A percentile compares a stretch with the other conserved stretches of the same genome.
Evolutionary conservation across 2,113 vertebrate species (phyloP).

Genomic region (Upupa epops): DNA sequence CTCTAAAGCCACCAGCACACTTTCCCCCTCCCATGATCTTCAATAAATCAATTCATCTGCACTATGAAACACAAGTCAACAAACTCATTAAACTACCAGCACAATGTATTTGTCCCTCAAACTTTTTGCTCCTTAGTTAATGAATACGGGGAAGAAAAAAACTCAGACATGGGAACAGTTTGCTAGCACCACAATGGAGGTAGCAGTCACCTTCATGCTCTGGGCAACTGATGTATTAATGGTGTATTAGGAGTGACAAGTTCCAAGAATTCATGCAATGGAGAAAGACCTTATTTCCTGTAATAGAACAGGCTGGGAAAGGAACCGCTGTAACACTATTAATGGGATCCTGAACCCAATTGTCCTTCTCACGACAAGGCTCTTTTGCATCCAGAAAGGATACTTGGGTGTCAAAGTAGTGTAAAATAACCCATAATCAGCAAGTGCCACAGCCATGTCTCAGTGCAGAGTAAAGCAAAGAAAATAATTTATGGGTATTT

Average conservation of each 20-base stretch:
- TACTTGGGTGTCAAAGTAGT: not conserved
- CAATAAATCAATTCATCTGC: not conserved
- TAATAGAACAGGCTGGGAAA: not conserved
- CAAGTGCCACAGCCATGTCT: not conserved
- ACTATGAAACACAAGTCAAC: not conserved
- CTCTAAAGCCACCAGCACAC: not conserved
- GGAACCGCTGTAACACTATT: not conserved
- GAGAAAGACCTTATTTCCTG: not conserved
- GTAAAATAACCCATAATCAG: not conserved
- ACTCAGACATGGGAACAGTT: not conserved
- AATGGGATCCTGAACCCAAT: not conserved
- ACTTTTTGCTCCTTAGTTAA: not conserved
- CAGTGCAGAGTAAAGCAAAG: not conserved
- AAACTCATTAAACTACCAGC: not conserved
- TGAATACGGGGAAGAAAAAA: not conserved
- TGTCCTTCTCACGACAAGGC: not conserved
- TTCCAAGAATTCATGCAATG: not conserved
- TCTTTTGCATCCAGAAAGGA: not conserved
- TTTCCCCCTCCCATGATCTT: not conserved
- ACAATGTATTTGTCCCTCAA: not conserved
- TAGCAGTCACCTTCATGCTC: conserved; percentile 2
- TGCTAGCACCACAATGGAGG: not conserved
- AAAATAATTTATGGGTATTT: not conserved
- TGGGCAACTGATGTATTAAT: not conserved
- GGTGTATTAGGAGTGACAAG: not conserved